Conservation (phyloP, 2,113 vertebrate genomes). For the Sterrhoptilus dennistouni region DNA sequence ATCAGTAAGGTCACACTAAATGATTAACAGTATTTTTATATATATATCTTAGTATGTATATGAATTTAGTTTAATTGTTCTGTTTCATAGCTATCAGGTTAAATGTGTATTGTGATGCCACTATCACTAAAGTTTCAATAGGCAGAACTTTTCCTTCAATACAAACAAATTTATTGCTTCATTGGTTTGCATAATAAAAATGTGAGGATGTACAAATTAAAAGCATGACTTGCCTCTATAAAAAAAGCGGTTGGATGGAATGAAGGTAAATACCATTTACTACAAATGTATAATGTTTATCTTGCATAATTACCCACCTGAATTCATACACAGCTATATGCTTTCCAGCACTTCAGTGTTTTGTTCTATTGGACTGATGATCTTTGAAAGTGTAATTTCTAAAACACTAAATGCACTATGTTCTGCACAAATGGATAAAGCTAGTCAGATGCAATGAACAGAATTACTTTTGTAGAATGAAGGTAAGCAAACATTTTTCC, state of each 20-base stretch:
- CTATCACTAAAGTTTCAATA: conserved; percentile 32
- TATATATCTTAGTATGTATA: not conserved
- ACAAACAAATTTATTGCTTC: conserved; percentile 67
- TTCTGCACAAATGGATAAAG: not conserved
- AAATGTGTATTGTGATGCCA: conserved; percentile 28
- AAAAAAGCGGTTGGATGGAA: conserved; percentile 19
- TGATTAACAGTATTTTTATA: not conserved
- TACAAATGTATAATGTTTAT: conserved; percentile 39
- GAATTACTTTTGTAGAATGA: not conserved
- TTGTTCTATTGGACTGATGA: not conserved
- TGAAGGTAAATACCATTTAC: conserved; percentile 30
- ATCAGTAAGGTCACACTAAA: not conserved
- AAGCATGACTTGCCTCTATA: conserved; percentile 9
- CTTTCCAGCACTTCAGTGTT: not conserved
- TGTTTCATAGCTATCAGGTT: conserved; percentile 27
- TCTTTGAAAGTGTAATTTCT: conserved; percentile 14
- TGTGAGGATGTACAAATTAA: conserved; percentile 62
- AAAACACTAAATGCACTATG: not conserved
- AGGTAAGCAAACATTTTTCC: not conserved
- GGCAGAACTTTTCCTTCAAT: conserved; percentile 61
- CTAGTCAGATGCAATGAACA: not conserved
- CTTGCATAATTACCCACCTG: conserved; percentile 42
- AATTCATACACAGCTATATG: conserved; percentile 24
- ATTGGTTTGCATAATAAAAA: conserved; percentile 69
- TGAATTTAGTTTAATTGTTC: conserved; percentile 4